phyloP scores from a whole-genome alignment of 1,140 invertebrate genomes.

The Drosophila ambigua region DNA sequence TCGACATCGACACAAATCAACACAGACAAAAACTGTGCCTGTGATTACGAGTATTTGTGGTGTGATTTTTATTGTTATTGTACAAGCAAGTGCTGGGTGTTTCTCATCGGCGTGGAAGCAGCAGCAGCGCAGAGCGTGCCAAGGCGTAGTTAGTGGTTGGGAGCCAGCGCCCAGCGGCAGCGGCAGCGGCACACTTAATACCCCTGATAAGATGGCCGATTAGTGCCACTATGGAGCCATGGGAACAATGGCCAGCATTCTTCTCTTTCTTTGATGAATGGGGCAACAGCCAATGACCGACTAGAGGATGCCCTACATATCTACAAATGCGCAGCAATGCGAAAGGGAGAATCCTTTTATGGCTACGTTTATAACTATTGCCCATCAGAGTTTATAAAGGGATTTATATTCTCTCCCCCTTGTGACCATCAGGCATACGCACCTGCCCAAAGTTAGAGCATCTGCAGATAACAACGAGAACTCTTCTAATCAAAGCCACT shows the following conservation, averaged over 20 bases:
- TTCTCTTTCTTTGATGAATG: neutral
- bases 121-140: constrained; percentile 55
- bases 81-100: constrained; percentile 14
- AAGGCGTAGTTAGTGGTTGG: constrained; percentile 55
- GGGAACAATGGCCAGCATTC: constrained; percentile 38
- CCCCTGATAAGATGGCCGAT: constrained; percentile 73
- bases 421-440: constrained; percentile 1
- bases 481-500: constrained; percentile 32
- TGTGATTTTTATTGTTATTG: constrained; percentile 36
- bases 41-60: constrained; percentile 42
- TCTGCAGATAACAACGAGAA: constrained; percentile 40
- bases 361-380: no score
- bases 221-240: constrained; percentile 60
- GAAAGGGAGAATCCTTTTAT: no score
- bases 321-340: no score
- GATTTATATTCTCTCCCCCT: no score
- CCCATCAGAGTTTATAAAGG: no score
- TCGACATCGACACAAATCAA: constrained; percentile 32
- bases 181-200: constrained; percentile 62
- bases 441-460: constrained; percentile 18
- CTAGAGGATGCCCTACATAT: no score
- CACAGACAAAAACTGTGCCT: constrained; percentile 22
- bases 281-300: no score
- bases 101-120: constrained; percentile 23
- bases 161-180: neutral